A percentile compares a stretch with the other conserved stretches of the same genome.
Evolutionary conservation across 2,888 invertebrate genomes (phyloP).

Genomic region (Plebejus anna): DNA sequence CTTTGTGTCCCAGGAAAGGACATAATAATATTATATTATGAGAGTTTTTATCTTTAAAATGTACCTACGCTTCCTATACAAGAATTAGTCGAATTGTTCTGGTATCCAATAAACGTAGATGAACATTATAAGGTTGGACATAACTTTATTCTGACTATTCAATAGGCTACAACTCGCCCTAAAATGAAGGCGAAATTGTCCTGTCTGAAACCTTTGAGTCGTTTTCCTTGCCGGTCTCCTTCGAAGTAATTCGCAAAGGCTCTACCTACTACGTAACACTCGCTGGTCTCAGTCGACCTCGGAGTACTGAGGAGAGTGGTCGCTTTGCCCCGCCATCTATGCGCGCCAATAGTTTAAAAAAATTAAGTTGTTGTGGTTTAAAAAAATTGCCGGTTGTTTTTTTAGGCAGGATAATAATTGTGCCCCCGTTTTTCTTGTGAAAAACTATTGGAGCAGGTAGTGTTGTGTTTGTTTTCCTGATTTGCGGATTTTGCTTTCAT

Average conservation of each 20-base stretch:
- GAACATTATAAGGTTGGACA: neutral
- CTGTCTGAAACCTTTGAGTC: conserved; percentile 41
- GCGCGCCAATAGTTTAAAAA: conserved; percentile 52
- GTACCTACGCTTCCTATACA: too few species aligned
- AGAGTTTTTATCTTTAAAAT: too few species aligned
- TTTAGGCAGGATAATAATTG: neutral
- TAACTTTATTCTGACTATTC: neutral
- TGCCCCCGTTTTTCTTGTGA: conserved; percentile 6
- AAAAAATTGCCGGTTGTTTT: conserved; percentile 33
- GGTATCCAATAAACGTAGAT: neutral
- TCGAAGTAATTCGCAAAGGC: conserved; percentile 55
- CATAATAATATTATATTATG: too few species aligned
- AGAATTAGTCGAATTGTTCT: too few species aligned
- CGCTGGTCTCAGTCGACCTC: conserved; percentile 74
- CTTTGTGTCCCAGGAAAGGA: too few species aligned
- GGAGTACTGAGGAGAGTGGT: conserved; percentile 54
- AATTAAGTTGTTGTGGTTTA: conserved; percentile 35
- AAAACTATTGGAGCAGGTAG: conserved; percentile 33
- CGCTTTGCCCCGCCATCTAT: conserved; percentile 53
- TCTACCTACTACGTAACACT: conserved; percentile 56
- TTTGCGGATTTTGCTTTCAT: conserved; percentile 29
- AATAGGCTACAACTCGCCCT: neutral
- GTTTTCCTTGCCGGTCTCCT: conserved; percentile 74
- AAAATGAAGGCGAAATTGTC: conserved; percentile 1
- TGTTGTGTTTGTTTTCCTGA: conserved; percentile 38